These are phyloP conservation scores for Acanthacorydalis orientalis DNA, from an alignment of 2,888 invertebrate genomes.

Conservation along the genomic window DNA sequence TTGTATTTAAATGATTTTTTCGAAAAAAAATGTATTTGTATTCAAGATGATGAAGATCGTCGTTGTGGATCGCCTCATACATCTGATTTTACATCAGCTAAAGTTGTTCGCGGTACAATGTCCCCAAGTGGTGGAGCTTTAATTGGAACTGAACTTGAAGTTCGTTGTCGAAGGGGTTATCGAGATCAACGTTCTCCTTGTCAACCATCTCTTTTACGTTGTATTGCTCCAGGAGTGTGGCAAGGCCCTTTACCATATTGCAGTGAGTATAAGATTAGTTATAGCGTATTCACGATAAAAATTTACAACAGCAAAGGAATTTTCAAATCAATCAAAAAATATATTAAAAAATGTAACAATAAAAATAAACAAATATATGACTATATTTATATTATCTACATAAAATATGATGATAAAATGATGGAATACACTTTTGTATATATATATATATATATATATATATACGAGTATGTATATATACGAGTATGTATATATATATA, in stretches of 20 bases:
- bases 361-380: no score
- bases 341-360: no score
- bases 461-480: no score
- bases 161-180: slow-evolving; percentile 20
- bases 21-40: neutral
- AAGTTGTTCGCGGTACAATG: slow-evolving; percentile 11
- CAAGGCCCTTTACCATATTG: slow-evolving; percentile 22
- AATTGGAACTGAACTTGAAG: slow-evolving; percentile 20
- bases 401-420: no score
- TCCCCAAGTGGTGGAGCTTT: slow-evolving; percentile 7
- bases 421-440: no score
- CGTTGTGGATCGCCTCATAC: slow-evolving; percentile 9
- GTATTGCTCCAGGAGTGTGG: slow-evolving; percentile 23
- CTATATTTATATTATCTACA: no score
- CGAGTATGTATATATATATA: no score
- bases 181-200: slow-evolving; percentile 21
- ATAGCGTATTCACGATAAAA: no score
- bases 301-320: no score
- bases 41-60: slow-evolving; percentile 11
- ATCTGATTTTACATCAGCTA: slow-evolving; percentile 6
- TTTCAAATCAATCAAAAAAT: no score
- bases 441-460: no score
- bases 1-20: neutral
- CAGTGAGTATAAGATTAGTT: slow-evolving; percentile 16
- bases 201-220: slow-evolving; percentile 18